Base-by-base conservation (phyloP, 2,888 invertebrate species). In the Selenia dentaria region DNA sequence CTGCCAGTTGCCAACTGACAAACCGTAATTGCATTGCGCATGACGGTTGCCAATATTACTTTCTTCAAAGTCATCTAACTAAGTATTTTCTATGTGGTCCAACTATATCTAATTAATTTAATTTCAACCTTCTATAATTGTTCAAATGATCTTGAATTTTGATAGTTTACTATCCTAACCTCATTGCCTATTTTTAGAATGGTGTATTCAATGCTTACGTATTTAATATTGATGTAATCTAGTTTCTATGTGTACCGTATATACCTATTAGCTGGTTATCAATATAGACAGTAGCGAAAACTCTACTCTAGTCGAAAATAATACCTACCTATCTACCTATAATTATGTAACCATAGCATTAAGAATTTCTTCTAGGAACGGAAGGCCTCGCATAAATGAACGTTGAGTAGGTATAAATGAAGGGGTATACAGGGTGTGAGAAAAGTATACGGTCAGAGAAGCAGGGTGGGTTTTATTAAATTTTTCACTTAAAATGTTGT, bases 31-130 rank as follows among this genome's bases (percentile, higher is more conserved):
- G 2, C 6, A 4, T 5, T n/a, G 5, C 1, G 12, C 6, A 28
- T 13, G 6, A 22, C 22, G 22, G 8, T 12, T 2, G 8, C 9
- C 6, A 5, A 2, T 10, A 11, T 6, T 2, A 12, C 3, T 12
- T 10, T n/a, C 22, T 9, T 10, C 11, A 3, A 6, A 14, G 12
- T 12, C n/a, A 4, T n/a, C 8, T 33, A 22, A 32, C 1, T 10
- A 10, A 10, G 24, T 34, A 24, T 24, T 9, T 6, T 25, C 10
- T 24, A 24, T 25, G 34, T 25, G 34, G 34, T 34, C 34, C 34
- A 34, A 25, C n/a, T 24, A 34, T 31, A 9, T 10, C 18, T 34
- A 34, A 22, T 38, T 10, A 26, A n/a, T 18, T 20, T 20, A 20
- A 8, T 28, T 22, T 24, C 9, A 16, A 20, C 10, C 5, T 10